A percentile compares a stretch with the other conserved stretches of the same genome.
phyloP scores from a whole-genome alignment of 1,140 invertebrate species.

The Hesperophylax magnus region DNA sequence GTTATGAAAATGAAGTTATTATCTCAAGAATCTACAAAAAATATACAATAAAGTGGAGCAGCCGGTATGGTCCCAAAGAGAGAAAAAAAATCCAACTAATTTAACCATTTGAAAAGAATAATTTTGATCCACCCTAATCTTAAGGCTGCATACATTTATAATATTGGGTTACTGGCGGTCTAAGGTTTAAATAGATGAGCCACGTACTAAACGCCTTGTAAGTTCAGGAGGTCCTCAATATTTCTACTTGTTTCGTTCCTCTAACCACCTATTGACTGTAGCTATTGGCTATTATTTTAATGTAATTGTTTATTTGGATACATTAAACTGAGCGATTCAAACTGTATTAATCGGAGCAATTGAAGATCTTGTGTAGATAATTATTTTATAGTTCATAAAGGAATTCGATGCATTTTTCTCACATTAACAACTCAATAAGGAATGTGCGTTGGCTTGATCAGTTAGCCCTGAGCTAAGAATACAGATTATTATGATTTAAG shows the following conservation, averaged over 20 bases:
- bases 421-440: neutral
- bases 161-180: constrained; percentile 51
- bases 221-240: constrained; percentile 54
- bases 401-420: constrained; percentile 3
- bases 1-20: too few species aligned
- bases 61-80: too few species aligned
- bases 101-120: neutral
- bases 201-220: constrained; percentile 49
- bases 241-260: constrained; percentile 24
- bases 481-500: too few species aligned
- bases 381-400: neutral
- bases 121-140: constrained; percentile 13
- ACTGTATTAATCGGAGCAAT: constrained; percentile 13
- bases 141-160: constrained; percentile 5
- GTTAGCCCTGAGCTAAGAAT: too few species aligned
- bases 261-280: too few species aligned
- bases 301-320: neutral
- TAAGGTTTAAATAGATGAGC: constrained; percentile 50
- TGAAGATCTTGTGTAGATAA: constrained; percentile 2
- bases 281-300: constrained; percentile 15
- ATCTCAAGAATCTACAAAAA: too few species aligned
- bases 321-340: neutral
- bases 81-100: too few species aligned
- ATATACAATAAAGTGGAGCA: too few species aligned
- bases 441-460: too few species aligned